Evolutionary conservation across 2,797 vertebrate species (phyloP).

Genomic region (Cossypha polioptera): DNA sequence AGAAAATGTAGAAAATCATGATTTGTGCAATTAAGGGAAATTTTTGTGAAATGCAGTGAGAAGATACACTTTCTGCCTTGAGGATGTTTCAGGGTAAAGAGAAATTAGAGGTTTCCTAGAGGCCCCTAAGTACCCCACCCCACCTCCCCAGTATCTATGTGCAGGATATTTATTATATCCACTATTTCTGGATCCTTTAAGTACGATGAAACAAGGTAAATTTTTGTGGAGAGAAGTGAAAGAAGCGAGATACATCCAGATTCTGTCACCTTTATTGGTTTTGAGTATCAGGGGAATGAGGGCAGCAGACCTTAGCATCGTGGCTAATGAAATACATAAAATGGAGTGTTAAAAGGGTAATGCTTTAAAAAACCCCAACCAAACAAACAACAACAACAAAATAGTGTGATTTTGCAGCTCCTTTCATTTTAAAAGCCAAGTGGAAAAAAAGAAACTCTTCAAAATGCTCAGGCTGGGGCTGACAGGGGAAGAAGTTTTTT

Average conservation of each 20-base stretch:
- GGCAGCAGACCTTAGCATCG: background rate
- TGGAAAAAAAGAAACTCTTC: background rate
- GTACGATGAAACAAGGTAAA: background rate
- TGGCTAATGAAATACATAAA: background rate
- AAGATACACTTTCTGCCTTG: background rate
- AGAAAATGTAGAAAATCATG: background rate
- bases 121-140: background rate
- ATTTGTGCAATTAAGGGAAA: background rate
- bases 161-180: background rate
- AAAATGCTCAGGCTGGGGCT: background rate
- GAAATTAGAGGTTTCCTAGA: background rate
- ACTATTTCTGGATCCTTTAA: background rate
- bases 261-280: background rate
- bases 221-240: background rate
- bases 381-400: background rate
- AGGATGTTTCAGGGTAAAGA: background rate
- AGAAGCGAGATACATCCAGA: background rate
- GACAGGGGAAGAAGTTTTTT: background rate
- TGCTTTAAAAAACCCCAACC: background rate
- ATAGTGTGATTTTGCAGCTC: background rate
- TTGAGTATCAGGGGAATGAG: background rate
- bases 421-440: background rate
- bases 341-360: background rate
- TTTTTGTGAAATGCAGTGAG: background rate
- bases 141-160: background rate